Evolutionary conservation across 2,888 invertebrate genomes (phyloP).

Genomic region (Sminthurides aquaticus): DNA sequence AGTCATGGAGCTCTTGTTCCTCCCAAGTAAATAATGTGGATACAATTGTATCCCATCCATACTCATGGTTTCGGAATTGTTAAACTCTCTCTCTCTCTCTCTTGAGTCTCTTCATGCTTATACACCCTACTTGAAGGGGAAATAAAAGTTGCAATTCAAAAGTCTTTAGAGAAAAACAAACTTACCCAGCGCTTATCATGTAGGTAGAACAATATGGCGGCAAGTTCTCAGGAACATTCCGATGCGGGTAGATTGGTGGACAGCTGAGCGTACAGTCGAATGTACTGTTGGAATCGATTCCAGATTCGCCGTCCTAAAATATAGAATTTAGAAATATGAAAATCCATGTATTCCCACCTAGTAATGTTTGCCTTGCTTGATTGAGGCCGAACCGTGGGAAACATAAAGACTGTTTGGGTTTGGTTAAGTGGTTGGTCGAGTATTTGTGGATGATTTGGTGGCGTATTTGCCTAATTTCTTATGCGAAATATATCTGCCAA

Average conservation of each 20-base stretch:
- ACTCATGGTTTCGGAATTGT: not conserved
- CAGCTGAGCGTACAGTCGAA: conserved; percentile 83
- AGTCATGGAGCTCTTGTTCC: too few species aligned
- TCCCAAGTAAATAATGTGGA: not conserved
- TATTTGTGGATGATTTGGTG: too few species aligned
- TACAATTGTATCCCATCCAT: not conserved
- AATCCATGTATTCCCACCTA: not conserved
- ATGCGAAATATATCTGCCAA: too few species aligned
- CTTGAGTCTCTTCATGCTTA: too few species aligned
- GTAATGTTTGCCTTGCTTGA: not conserved
- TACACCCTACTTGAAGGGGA: too few species aligned
- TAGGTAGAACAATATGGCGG: conserved; percentile 19
- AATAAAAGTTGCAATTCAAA: too few species aligned
- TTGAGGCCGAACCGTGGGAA: conserved; percentile 11
- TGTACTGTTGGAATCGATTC: conserved; percentile 55
- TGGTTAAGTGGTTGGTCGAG: too few species aligned
- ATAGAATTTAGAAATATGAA: conserved; percentile 12
- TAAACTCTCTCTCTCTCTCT: too few species aligned
- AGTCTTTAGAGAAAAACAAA: too few species aligned
- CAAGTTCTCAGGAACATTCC: conserved; percentile 57
- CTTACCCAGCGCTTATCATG: conserved; percentile 12
- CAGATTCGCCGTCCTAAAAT: conserved; percentile 51
- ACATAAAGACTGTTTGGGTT: too few species aligned
- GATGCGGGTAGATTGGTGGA: conserved; percentile 67
- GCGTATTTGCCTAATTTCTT: too few species aligned